Evolutionary conservation across 2,888 invertebrate genomes (phyloP).

Genomic region (Calameuta pallipes): DNA sequence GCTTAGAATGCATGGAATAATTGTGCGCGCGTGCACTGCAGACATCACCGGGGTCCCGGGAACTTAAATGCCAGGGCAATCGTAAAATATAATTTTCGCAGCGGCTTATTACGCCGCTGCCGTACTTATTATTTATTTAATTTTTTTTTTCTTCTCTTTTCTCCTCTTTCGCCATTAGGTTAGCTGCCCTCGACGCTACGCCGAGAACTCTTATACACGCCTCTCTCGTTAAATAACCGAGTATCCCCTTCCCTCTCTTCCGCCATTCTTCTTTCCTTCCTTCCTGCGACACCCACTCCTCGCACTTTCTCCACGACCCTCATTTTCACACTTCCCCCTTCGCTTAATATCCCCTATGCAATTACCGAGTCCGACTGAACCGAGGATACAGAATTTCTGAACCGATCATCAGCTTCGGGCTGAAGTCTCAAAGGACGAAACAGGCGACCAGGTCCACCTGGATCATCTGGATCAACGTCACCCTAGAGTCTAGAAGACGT

Average conservation of each 20-base stretch:
- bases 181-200: slow-evolving; percentile 2
- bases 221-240: neutral
- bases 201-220: neutral
- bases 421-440: neutral
- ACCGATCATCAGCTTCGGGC: neutral
- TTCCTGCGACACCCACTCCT: neutral
- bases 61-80: slow-evolving; percentile 31
- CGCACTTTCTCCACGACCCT: neutral
- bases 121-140: slow-evolving; percentile 16
- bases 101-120: slow-evolving; percentile 36
- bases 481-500: no score
- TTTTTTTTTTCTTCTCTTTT: slow-evolving; percentile 16
- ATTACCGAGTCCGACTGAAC: neutral
- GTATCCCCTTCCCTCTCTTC: neutral
- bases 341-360: neutral
- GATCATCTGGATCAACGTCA: neutral
- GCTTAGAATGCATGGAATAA: slow-evolving; percentile 57
- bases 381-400: neutral
- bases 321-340: neutral
- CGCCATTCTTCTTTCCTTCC: neutral
- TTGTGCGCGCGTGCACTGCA: slow-evolving; percentile 41
- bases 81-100: slow-evolving; percentile 51
- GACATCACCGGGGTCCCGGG: slow-evolving; percentile 15
- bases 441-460: no score
- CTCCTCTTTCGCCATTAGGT: slow-evolving; percentile 31